Conservation (phyloP, 1,140 invertebrate genomes). For the Wasmannia auropunctata region DNA sequence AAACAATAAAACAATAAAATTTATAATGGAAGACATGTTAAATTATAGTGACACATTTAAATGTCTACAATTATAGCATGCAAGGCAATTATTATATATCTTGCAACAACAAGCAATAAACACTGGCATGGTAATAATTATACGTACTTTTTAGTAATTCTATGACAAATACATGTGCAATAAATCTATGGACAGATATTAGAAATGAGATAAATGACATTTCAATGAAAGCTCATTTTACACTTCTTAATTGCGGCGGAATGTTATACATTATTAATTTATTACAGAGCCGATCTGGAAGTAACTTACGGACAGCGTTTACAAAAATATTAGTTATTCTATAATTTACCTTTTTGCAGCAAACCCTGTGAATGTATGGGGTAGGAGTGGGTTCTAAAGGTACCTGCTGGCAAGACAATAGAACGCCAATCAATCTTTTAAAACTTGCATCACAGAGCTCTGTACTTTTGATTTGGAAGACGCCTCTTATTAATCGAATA, state of each 20-base stretch:
- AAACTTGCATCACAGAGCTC: conserved; percentile 64
- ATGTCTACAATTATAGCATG: conserved; percentile 11
- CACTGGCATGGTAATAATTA: not conserved
- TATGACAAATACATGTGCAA: not conserved
- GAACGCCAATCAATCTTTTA: conserved; percentile 79
- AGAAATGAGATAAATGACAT: conserved; percentile 6
- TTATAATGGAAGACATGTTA: not conserved
- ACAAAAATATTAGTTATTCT: conserved; percentile 79
- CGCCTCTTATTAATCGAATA: conserved; percentile 26
- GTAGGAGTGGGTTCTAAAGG: conserved; percentile 82
- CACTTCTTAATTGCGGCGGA: not conserved
- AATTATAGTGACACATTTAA: not conserved
- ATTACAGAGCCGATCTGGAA: conserved; percentile 12
- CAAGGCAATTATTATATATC: conserved; percentile 14
- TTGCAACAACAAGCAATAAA: conserved; percentile 11
- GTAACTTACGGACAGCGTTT: conserved; percentile 69
- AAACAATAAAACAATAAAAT: not conserved
- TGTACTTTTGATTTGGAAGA: conserved; percentile 58
- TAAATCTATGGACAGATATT: not conserved
- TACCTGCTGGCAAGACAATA: conserved; percentile 84
- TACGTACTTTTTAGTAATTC: not conserved
- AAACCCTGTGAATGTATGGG: conserved; percentile 82
- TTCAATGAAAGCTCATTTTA: not conserved
- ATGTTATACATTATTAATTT: conserved; percentile 34
- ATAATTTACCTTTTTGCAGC: conserved; percentile 82